Evolutionary conservation across 1,140 invertebrate genomes (phyloP), one percentile per base, ranked within the genome.

Genomic region (Pseudomyrmex gracilis): DNA sequence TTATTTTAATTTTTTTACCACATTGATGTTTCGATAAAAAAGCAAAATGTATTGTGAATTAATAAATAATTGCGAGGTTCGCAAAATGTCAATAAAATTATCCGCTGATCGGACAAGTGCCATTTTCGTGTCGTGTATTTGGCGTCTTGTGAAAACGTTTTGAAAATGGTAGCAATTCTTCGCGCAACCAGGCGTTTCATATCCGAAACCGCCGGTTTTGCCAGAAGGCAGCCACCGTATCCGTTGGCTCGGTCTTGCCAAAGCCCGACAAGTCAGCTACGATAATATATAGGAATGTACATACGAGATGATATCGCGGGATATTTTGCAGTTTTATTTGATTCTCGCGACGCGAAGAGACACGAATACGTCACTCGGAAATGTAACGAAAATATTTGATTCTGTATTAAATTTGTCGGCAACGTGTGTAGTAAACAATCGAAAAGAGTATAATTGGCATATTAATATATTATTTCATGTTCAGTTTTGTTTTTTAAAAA

Each of bases 271-370:
- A 34, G 76, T 80, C 76, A 80, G 71, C 64, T 60, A 49, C 66
- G 53, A 80, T 80, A 66, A 80, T 80, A 80, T 80, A 80, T 80
- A 80, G 76, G 71, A 58, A 80, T 58, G 53, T 80, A 55, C 66
- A 80, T 71, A 71, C 55, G 64, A 80, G 66, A 80, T 80, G 76
- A 80, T 80, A 80, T 80, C 76, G 53, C 66, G 76, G 43, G 45
- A 80, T 80, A 60, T 80, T 77, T 77, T 43, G 53, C 67, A 80
- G 76, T 80, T 80, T 80, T 80, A 80, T 80, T 80, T 80, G 76
- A 80, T 70, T 80, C 66, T 45, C 66, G 43, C 64, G 49, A 70
- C 66, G 20, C 66, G 5, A 0, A 51, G 76, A 71, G 53, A 80
- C 66, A 43, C 20, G 76, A 71, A 80, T 58, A 58, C 55, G 53